Evolutionary conservation across 2,888 invertebrate genomes (phyloP), one percentile per base, ranked within the genome.

Genomic region (Melolontha melolontha): DNA sequence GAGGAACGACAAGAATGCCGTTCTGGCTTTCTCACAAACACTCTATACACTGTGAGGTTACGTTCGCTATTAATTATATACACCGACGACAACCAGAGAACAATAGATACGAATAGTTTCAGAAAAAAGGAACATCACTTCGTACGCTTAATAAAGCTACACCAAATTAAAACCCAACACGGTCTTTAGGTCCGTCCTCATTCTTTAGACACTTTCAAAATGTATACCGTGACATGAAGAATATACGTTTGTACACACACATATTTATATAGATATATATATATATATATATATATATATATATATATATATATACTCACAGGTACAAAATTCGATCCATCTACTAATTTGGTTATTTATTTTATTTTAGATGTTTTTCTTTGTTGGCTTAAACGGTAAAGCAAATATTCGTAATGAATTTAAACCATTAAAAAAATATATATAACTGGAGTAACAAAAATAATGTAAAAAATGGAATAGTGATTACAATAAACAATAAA

Each of bases 21-120:
- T 66, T 66, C 51, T 55, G 68, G 64, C 68, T 72, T 72, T 73
- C 73, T 71, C 72, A 72, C 72, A 72, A 69, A 65, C 67, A 67
- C 63, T 62, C 51, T 27, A 47, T 67, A 62, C 27, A 67, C 70
- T 27, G 52, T 62, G 63, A 65, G 40, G 49, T 64, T 66, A 57
- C 68, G 59, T 64, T 67, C 62, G 70, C 73, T 70, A 74, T 74
- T 74, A 74, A 74, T 74, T 74, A 74, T 49, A 49, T 67, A 62
- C 66, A 65, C 54, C 64, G 68, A 63, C 69, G 70, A 68, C 70
- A 71, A 59, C 69, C 69, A 57, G 69, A 71, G 67, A 66, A 67
- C 67, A 67, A 67, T 67, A 63, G 67, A 44, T 52, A 51, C 67
- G 63, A 67, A 62, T 67, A 63, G 63, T 51, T 62, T 50, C 51